Evolutionary conservation across 2,113 vertebrate genomes (phyloP).

Genomic region (Cettia cetti): DNA sequence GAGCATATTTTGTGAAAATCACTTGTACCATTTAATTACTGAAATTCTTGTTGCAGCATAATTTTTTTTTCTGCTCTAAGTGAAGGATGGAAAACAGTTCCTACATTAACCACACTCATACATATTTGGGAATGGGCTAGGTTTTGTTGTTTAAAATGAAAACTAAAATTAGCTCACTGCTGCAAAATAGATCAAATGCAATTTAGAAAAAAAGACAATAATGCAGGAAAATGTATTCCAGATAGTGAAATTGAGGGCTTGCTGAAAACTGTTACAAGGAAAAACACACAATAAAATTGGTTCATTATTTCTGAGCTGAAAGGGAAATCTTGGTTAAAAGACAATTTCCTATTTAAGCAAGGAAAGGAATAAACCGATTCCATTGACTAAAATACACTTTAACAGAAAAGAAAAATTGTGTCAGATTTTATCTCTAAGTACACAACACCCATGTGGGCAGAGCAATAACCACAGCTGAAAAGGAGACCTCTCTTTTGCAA

Average conservation of each 20-base stretch:
- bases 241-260: background rate
- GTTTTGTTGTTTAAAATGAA: background rate
- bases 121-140: background rate
- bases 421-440: background rate
- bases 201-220: background rate
- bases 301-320: background rate
- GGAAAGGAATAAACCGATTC: background rate
- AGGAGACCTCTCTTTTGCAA: background rate
- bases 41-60: constrained; percentile 12
- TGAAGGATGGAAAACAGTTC: background rate
- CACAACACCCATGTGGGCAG: background rate
- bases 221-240: background rate
- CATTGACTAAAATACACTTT: background rate
- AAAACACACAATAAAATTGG: background rate
- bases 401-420: background rate
- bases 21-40: constrained; percentile 21
- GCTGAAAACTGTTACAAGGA: background rate
- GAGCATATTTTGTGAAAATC: constrained; percentile 20
- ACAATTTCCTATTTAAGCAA: background rate
- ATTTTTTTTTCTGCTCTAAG: constrained; percentile 6
- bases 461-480: background rate
- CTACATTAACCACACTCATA: background rate
- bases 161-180: background rate
- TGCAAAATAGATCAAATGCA: background rate
- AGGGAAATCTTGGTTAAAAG: background rate